Conservation (phyloP, 2,797 vertebrate genomes). For the Botia kubotai region DNA sequence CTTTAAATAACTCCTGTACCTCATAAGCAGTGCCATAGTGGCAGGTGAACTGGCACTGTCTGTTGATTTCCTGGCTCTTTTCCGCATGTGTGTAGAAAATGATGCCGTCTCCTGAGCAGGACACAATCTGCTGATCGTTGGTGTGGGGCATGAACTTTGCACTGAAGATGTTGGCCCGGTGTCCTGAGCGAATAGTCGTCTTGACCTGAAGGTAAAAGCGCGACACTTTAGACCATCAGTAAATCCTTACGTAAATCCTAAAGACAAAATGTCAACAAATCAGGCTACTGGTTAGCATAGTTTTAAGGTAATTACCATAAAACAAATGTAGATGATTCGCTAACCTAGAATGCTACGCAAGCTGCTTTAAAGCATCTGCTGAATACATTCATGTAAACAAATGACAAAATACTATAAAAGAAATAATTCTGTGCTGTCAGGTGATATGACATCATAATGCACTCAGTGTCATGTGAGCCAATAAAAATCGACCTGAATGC, state of each 20-base stretch:
- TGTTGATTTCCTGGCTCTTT: constrained; percentile 91
- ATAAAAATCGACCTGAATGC: background rate
- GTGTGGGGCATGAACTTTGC: constrained; percentile 99
- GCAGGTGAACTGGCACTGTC: constrained; percentile 96
- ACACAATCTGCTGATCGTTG: constrained; percentile 95
- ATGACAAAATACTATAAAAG: background rate
- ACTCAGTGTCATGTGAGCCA: background rate
- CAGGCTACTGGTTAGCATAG: background rate
- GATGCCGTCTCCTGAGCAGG: constrained; percentile 96
- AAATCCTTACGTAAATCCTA: background rate
- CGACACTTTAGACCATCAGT: background rate
- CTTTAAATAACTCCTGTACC: constrained; percentile 72
- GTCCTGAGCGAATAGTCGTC: constrained; percentile 94
- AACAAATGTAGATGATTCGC: background rate
- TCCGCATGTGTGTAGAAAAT: constrained; percentile 97
- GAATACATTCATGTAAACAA: background rate
- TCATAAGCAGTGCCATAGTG: constrained; percentile 99
- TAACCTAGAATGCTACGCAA: background rate
- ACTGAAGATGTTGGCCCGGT: constrained; percentile 98
- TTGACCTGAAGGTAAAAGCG: constrained; percentile 81
- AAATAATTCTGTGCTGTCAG: background rate
- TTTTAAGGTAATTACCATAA: background rate
- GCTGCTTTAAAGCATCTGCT: background rate
- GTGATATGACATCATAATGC: background rate
- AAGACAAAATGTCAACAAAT: background rate